Percentiles rank a stretch among this genome's conserved stretches.
These are phyloP conservation scores for Oceanites oceanicus DNA, from an alignment of 2,113 vertebrate genomes.

Conservation along the genomic window DNA sequence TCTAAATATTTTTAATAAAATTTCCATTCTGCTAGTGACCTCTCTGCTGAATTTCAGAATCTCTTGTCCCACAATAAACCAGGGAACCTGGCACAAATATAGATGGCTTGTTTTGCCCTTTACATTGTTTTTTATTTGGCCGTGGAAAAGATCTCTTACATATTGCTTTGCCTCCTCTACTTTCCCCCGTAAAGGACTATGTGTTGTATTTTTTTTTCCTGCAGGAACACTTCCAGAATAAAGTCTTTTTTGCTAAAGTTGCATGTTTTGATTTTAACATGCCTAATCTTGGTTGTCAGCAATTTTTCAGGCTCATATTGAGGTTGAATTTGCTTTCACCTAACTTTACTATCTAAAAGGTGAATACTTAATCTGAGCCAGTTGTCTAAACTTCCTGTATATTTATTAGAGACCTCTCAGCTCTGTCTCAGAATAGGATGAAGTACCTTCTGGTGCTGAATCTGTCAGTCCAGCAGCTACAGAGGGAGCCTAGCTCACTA, in stretches of 20 bases:
- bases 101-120: background rate
- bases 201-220: background rate
- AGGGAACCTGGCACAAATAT: background rate
- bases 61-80: background rate
- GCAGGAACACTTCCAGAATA: background rate
- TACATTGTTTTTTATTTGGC: background rate
- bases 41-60: background rate
- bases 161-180: background rate
- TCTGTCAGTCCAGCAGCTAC: background rate
- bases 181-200: background rate
- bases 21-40: background rate
- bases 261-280: background rate
- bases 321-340: slow-evolving; percentile 9
- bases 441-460: background rate
- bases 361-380: background rate
- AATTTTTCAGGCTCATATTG: background rate
- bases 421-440: background rate
- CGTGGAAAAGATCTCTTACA: background rate
- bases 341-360: background rate
- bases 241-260: background rate
- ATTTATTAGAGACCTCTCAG: background rate
- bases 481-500: background rate
- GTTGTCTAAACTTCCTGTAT: background rate
- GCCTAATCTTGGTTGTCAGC: background rate
- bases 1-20: slow-evolving; percentile 38